A percentile compares a stretch with the other conserved stretches of the same genome.
Conservation (phyloP, 2,888 invertebrate species). For the Fabriciana adippe region DNA sequence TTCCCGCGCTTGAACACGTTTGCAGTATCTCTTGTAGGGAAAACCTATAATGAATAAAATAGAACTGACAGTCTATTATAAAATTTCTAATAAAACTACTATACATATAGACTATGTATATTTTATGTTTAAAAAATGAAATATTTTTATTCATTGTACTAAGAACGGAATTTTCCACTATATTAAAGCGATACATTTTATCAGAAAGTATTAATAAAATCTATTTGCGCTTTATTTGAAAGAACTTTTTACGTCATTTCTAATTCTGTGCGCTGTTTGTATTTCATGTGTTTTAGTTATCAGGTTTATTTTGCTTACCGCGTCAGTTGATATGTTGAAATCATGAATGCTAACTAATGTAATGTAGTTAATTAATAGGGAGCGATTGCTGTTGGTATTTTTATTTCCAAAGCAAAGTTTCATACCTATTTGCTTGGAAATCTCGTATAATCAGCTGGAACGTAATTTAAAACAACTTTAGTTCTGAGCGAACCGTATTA, state of each 20-base stretch:
- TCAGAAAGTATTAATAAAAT: background rate
- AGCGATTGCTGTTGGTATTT: slow-evolving; percentile 12
- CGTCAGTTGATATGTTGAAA: slow-evolving; percentile 15
- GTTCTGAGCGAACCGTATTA: no score
- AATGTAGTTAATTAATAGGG: slow-evolving; percentile 7
- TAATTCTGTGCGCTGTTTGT: background rate
- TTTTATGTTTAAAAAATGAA: no score
- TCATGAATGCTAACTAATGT: slow-evolving; percentile 23
- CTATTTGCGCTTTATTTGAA: background rate
- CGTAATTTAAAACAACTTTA: background rate
- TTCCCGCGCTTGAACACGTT: slow-evolving; percentile 57
- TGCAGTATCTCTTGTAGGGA: slow-evolving; percentile 34
- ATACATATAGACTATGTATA: no score
- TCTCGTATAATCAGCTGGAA: background rate
- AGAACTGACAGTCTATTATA: slow-evolving; percentile 2
- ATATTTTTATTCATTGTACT: no score
- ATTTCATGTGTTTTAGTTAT: slow-evolving; percentile 6
- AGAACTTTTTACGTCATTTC: background rate
- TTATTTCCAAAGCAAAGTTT: background rate
- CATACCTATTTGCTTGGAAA: background rate
- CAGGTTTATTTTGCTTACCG: slow-evolving; percentile 15
- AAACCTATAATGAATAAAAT: slow-evolving; percentile 2
- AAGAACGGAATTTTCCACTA: no score
- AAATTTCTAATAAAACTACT: no score
- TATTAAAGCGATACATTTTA: no score